Percentiles rank a stretch among this genome's conserved stretches.
phyloP scores from a whole-genome alignment of 2,888 invertebrate genomes.

The Mesorhabditis sp. region DNA sequence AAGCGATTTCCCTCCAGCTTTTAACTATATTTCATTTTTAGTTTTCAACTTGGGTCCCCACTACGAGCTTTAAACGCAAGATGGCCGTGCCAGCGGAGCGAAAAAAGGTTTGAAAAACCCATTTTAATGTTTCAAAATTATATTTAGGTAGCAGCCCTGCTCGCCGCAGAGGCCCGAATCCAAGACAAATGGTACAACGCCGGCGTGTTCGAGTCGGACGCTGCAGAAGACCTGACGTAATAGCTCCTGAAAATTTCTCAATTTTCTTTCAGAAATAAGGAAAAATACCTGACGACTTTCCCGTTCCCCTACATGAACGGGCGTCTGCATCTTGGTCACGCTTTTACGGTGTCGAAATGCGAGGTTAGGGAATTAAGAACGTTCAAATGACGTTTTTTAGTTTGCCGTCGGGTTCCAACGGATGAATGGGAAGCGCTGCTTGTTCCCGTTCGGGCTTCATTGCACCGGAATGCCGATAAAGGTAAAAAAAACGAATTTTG shows the following conservation, averaged over 20 bases:
- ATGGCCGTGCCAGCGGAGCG: too few relatives aligned
- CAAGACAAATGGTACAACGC: slow-evolving; percentile 81
- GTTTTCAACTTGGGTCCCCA: too few relatives aligned
- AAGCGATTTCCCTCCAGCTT: too few relatives aligned
- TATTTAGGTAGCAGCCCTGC: slow-evolving; percentile 80
- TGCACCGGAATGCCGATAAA: slow-evolving; percentile 99
- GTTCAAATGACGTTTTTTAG: slow-evolving; percentile 61
- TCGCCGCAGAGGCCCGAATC: slow-evolving; percentile 79
- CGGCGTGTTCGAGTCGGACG: slow-evolving; percentile 79
- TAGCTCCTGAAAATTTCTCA: not conserved
- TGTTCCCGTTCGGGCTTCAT: slow-evolving; percentile 97
- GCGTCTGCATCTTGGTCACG: slow-evolving; percentile 90
- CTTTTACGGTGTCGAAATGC: slow-evolving; percentile 92
- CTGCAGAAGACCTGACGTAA: slow-evolving; percentile 56
- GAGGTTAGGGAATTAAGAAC: slow-evolving; percentile 67
- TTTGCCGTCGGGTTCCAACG: slow-evolving; percentile 87
- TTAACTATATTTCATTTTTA: too few relatives aligned
- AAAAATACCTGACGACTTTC: slow-evolving; percentile 86
- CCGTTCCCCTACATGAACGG: slow-evolving; percentile 99
- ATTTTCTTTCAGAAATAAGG: slow-evolving; percentile 25
- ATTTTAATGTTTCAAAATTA: too few relatives aligned
- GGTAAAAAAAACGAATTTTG: slow-evolving; percentile 44
- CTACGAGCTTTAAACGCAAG: too few relatives aligned
- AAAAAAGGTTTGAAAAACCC: too few relatives aligned
- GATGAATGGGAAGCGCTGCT: slow-evolving; percentile 80